phyloP scores from a whole-genome alignment of 2,113 vertebrate genomes.

The Thomomys bottae region DNA sequence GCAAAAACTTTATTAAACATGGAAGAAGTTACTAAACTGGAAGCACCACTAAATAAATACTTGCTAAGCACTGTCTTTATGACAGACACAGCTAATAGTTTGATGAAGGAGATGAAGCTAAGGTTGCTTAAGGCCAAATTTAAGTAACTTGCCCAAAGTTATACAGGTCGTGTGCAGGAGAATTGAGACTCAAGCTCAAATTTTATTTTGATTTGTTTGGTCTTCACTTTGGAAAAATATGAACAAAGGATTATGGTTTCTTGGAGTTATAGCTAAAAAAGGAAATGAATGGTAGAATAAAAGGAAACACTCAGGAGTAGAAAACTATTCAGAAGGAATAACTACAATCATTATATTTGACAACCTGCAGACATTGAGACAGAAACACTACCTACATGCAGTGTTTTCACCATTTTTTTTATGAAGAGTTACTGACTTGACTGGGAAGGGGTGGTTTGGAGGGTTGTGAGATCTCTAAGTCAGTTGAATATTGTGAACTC shows the following conservation, averaged over 20 bases:
- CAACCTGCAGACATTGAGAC: neutral
- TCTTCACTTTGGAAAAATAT: conserved; percentile 23
- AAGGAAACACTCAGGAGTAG: neutral
- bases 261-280: conserved; percentile 1
- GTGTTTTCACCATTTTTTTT: conserved; percentile 15
- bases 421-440: conserved; percentile 11
- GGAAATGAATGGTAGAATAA: neutral
- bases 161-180: neutral
- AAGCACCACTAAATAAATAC: neutral
- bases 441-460: conserved; percentile 13
- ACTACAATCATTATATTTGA: neutral
- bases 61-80: neutral
- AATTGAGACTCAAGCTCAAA: conserved; percentile 6
- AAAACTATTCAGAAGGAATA: neutral
- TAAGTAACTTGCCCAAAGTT: conserved; percentile 81
- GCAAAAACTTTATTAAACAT: neutral
- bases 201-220: neutral
- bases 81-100: neutral
- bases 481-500: conserved; percentile 79
- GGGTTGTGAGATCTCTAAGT: conserved; percentile 54
- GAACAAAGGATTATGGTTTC: neutral
- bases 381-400: neutral
- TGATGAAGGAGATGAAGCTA: neutral
- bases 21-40: conserved; percentile 14
- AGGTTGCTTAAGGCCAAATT: conserved; percentile 10